phyloP scores from a whole-genome alignment of 2,113 vertebrate species.

The Fregetta grallaria region DNA sequence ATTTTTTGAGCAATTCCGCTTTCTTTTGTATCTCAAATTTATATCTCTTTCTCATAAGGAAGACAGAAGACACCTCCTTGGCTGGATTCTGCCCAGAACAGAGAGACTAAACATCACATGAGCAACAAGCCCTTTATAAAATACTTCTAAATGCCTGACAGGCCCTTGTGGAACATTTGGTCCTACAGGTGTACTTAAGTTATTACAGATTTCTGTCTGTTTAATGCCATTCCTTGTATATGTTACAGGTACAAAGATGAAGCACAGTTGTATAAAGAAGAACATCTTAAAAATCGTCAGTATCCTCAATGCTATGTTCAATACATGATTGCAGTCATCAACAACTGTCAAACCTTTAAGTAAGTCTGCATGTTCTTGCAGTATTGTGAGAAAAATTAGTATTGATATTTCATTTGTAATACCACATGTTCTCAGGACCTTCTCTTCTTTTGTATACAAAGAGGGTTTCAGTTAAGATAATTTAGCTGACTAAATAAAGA shows the following conservation, averaged over 20 bases:
- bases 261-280: constrained; percentile 87
- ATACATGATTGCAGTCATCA: constrained; percentile 95
- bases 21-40: background rate
- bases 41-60: background rate
- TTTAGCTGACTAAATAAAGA: background rate
- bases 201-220: background rate
- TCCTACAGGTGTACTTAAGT: background rate
- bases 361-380: constrained; percentile 57
- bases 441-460: background rate
- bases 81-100: background rate
- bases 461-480: background rate
- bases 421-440: background rate
- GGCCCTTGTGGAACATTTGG: background rate
- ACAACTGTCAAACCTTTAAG: constrained; percentile 98
- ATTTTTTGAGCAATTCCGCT: background rate
- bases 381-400: background rate
- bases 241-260: constrained; percentile 88
- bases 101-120: background rate
- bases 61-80: background rate
- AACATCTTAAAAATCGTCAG: constrained; percentile 89
- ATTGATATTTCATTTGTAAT: background rate
- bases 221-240: background rate
- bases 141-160: background rate
- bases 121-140: background rate
- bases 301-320: constrained; percentile 93